Percentiles rank a stretch among this genome's conserved stretches.
Conservation (phyloP, 2,797 vertebrate species). For the Taeniopygia guttata region DNA sequence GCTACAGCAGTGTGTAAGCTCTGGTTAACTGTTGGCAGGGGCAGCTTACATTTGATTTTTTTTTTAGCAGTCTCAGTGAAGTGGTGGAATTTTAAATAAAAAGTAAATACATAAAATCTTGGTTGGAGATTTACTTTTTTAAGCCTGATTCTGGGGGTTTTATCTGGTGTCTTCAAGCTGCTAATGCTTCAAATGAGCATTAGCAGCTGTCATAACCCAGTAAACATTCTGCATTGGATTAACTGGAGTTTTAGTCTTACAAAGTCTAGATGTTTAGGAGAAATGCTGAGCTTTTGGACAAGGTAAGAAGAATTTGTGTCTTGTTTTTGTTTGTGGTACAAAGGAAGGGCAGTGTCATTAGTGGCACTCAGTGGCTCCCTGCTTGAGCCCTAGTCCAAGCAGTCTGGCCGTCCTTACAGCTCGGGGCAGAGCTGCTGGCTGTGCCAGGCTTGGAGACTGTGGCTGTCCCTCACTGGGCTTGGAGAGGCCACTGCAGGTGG, state of each 20-base stretch:
- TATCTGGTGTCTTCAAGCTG: neutral
- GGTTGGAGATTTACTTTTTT: neutral
- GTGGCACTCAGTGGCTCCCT: neutral
- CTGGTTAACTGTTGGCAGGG: conserved; percentile 42
- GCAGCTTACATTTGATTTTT: neutral
- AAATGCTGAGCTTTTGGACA: neutral
- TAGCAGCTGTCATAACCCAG: neutral
- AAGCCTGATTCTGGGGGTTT: neutral
- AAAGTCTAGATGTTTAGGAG: neutral
- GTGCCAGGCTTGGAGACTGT: neutral
- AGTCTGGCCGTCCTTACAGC: neutral
- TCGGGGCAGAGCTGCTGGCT: neutral
- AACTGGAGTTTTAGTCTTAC: neutral
- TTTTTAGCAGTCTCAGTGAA: neutral
- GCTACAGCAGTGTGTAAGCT: conserved; percentile 15
- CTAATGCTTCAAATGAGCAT: neutral
- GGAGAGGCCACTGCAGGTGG: neutral
- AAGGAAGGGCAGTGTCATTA: neutral
- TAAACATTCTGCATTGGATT: neutral
- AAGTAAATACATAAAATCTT: neutral
- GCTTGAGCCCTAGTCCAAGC: neutral
- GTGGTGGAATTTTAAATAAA: neutral
- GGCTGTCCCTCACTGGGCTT: neutral
- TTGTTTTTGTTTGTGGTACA: neutral
- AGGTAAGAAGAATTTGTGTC: neutral